These are phyloP conservation scores for Eupithecia abbreviata DNA, from an alignment of 2,888 invertebrate genomes.

Conservation along the genomic window DNA sequence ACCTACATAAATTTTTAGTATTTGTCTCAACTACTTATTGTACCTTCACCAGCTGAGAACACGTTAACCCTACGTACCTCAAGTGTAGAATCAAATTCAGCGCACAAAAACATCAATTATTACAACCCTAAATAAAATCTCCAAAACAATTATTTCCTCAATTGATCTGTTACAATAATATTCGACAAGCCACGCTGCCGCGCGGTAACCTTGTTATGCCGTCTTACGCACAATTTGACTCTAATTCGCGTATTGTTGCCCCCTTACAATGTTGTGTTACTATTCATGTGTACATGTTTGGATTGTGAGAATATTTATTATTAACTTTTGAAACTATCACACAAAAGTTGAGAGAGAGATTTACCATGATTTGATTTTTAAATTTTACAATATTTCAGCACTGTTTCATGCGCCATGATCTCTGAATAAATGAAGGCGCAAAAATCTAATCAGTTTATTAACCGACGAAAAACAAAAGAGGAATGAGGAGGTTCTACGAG, in stretches of 20 bases:
- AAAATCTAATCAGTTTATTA: too few species aligned
- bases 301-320: neutral
- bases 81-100: neutral
- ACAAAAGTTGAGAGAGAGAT: too few species aligned
- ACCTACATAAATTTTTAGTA: too few species aligned
- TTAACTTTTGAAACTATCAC: too few species aligned
- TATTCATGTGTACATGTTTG: slow-evolving; percentile 10
- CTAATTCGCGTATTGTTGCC: slow-evolving; percentile 38
- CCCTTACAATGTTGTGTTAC: slow-evolving; percentile 31
- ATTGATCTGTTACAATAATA: neutral
- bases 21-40: too few species aligned
- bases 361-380: too few species aligned
- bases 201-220: slow-evolving; percentile 39
- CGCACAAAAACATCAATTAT: neutral
- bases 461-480: too few species aligned
- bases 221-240: slow-evolving; percentile 43
- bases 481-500: too few species aligned
- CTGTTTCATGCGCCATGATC: too few species aligned
- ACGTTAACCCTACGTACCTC: neutral
- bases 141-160: neutral
- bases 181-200: neutral
- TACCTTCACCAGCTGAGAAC: neutral
- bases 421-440: too few species aligned
- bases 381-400: too few species aligned
- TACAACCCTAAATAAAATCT: neutral